Evolutionary conservation across 1,140 invertebrate species (phyloP), one percentile per base, ranked within the genome.

Genomic region (Theocolax elegans): DNA sequence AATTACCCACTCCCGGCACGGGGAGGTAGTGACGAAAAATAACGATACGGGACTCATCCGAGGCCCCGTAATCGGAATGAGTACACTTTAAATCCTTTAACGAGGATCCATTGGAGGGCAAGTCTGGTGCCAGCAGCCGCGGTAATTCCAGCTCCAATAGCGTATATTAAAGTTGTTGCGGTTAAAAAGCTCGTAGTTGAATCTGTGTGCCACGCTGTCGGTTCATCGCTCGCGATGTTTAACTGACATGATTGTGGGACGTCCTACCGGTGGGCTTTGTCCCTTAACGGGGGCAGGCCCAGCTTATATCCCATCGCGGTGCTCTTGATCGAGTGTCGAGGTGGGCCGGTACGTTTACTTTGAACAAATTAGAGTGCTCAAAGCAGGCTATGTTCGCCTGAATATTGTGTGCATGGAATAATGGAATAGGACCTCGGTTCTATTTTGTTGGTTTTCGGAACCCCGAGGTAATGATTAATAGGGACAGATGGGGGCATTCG

Each of bases 91-190:
- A 80, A 76, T 75, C 74, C 76, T 78, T 64, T 70, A 89, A 93
- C 94, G 75, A 78, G 74, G 94, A 94, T 89, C 89, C 89, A 91
- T 93, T 93, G 92, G 91, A 94, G 92, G 92, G 92, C 92, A 95
- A 95, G 92, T 94, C 92, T 93, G 91, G 91, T 93, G 91, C 91
- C 91, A 93, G 92, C 92, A 92, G 91, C 91, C 89, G 92, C 92
- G 92, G 92, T 93, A 94, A 94, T 92, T 93, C 92, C 92, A 93
- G 91, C 92, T 93, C 91, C 91, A 92, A 91, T 91, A 93, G 91
- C 91, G 90, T 93, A 94, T 93, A 93, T 91, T 92, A 92, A 92
- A 90, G 89, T 92, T 92, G 90, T 91, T 93, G 91, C 89, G 88
- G 90, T 91, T 90, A 90, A 91, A 91, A 91, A 90, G 89, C 89